Conservation (phyloP, 2,113 vertebrate genomes). For the Periophthalmodon schlosseri region DNA sequence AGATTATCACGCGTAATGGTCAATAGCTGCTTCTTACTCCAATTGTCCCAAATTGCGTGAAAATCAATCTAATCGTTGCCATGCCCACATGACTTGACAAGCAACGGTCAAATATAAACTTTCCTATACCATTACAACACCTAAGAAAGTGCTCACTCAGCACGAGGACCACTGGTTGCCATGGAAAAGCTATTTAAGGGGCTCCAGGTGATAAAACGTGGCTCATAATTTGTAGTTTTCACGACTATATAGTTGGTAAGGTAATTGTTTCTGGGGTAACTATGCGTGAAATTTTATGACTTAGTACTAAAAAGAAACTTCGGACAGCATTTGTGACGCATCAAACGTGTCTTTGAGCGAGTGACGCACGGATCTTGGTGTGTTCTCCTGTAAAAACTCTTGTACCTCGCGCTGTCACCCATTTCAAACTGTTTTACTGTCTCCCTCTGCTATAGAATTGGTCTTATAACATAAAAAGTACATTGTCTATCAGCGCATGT, state of each 20-base stretch:
- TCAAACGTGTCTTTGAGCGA: neutral
- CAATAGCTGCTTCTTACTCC: neutral
- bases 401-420: slow-evolving; percentile 29
- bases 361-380: slow-evolving; percentile 1
- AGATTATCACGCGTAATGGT: neutral
- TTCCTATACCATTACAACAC: neutral
- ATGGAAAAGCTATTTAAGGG: slow-evolving; percentile 7
- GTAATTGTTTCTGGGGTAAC: neutral
- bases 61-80: neutral
- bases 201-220: slow-evolving; percentile 2
- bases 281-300: slow-evolving; percentile 4
- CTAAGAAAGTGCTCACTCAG: slow-evolving; percentile 1
- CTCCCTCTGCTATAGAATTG: slow-evolving; percentile 28
- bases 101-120: neutral
- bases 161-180: neutral
- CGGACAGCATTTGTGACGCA: neutral
- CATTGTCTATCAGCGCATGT: slow-evolving; percentile 54
- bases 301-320: neutral
- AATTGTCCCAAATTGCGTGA: neutral
- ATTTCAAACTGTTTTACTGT: neutral
- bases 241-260: slow-evolving; percentile 3
- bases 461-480: slow-evolving; percentile 27
- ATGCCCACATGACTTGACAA: neutral
- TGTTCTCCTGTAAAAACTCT: neutral
- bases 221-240: slow-evolving; percentile 5